Percentiles rank a stretch among this genome's conserved stretches.
Evolutionary conservation across 1,140 invertebrate genomes (phyloP).

Genomic region (Daktulosphaira vitifoliae): DNA sequence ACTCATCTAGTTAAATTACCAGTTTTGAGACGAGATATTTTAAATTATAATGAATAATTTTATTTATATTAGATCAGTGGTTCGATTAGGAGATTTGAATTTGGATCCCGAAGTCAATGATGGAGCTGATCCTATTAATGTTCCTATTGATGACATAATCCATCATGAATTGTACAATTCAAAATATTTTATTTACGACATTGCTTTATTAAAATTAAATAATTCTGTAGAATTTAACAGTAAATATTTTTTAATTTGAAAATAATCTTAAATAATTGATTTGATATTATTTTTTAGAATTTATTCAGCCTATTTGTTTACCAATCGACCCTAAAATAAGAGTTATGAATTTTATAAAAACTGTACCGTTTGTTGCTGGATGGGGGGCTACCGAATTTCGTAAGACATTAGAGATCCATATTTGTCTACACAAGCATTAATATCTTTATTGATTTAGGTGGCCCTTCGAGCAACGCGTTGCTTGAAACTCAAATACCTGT

Average conservation of each 20-base stretch:
- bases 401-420: neutral
- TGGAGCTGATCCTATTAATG: slow-evolving; percentile 41
- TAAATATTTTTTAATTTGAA: no score
- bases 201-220: slow-evolving; percentile 46
- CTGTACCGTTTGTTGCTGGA: neutral
- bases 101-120: slow-evolving; percentile 40
- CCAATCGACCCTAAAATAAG: neutral
- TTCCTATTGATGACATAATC: slow-evolving; percentile 39
- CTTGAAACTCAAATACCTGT: slow-evolving; percentile 63
- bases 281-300: slow-evolving; percentile 39
- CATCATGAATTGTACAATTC: slow-evolving; percentile 44
- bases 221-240: slow-evolving; percentile 43
- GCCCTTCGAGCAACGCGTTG: slow-evolving; percentile 52
- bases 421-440: slow-evolving; percentile 34
- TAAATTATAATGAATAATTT: no score
- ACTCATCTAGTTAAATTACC: no score
- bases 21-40: no score
- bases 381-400: slow-evolving; percentile 1
- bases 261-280: slow-evolving; percentile 2
- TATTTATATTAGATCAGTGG: no score
- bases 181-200: slow-evolving; percentile 45
- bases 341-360: neutral
- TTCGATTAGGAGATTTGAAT: slow-evolving; percentile 46
- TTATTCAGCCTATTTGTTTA: neutral
- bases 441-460: slow-evolving; percentile 47